phyloP scores from a whole-genome alignment of 2,888 invertebrate genomes.

The Hybos culiciformis region DNA sequence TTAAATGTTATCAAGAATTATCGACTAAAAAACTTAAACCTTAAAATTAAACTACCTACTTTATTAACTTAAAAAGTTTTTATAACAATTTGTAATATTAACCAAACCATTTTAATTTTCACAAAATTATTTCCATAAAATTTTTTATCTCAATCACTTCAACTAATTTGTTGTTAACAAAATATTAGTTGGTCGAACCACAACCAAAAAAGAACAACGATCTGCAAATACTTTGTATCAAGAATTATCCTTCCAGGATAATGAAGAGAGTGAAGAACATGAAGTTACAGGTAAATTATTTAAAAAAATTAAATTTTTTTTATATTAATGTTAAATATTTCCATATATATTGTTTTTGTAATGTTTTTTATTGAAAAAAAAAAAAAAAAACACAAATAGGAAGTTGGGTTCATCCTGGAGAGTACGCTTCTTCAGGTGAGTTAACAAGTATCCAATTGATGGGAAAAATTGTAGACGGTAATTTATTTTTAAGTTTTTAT shows the following conservation, averaged over 20 bases:
- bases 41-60: no score
- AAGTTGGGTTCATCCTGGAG: slow-evolving; percentile 96
- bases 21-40: no score
- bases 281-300: slow-evolving; percentile 68
- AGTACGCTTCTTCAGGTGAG: slow-evolving; percentile 96
- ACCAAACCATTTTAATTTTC: no score
- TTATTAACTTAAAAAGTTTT: no score
- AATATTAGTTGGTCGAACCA: slow-evolving; percentile 41
- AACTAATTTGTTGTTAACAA: no score
- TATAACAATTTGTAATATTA: no score
- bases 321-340: background rate
- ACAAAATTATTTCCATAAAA: no score
- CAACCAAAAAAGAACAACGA: slow-evolving; percentile 72
- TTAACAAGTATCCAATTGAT: no score
- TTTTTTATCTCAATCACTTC: slow-evolving; percentile 6
- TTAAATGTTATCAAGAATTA: no score
- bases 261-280: slow-evolving; percentile 72
- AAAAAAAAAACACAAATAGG: no score
- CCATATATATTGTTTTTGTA: background rate
- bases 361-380: no score
- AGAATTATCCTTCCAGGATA: slow-evolving; percentile 86
- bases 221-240: slow-evolving; percentile 85
- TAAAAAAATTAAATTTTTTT: no score
- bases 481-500: background rate
- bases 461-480: slow-evolving; percentile 16